Evolutionary conservation across 2,797 vertebrate genomes (phyloP), one percentile per base, ranked within the genome.

Genomic region (Macropus fuliginosus): DNA sequence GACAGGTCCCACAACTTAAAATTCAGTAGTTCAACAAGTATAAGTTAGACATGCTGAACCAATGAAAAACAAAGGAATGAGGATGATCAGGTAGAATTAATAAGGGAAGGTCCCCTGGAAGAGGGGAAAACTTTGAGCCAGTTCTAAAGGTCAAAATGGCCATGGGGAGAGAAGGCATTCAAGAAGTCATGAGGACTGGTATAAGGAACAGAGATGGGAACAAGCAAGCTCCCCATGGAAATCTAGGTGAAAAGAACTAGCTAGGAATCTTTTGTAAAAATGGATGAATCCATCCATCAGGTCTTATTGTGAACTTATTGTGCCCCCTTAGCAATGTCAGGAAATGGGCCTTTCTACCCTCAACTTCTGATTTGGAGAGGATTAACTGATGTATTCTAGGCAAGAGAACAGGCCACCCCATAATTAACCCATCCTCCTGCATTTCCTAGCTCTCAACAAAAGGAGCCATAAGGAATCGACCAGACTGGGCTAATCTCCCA

Each of bases 391-490:
- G 46, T 40, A 66, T 94, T n/a, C 55, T 46, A 95, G 97, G 55
- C 74, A 27, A 46, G 46, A 56, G 55, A 93, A 52, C 62, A 92
- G 91, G 91, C 90, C 0, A 34, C 66, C 62, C 4, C 5, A 90
- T 96, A 94, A 97, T 96, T 97, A 97, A 96, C 96, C 96, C 96
- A 94, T 95, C 94, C 94, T 96, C 92, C 74, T 91, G 91, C 94
- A 92, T 5, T 52, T 55, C 55, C 92, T 13, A 52, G 89, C 92
- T 96, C 95, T 91, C 94, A 91, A 96, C 94, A 96, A 97, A 97
- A 97, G 96, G 13, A 94, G 94, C 96, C 52, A 81, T 62, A 24
- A 96, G 94, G 91, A 95, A 97, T 96, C 55, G 40, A 96, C 96
- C 94, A 93, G 92, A 56, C 1, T 0, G 95, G 1, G 29, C 92